Base-by-base conservation (phyloP, 2,888 invertebrate genomes). In the Timandra comae region DNA sequence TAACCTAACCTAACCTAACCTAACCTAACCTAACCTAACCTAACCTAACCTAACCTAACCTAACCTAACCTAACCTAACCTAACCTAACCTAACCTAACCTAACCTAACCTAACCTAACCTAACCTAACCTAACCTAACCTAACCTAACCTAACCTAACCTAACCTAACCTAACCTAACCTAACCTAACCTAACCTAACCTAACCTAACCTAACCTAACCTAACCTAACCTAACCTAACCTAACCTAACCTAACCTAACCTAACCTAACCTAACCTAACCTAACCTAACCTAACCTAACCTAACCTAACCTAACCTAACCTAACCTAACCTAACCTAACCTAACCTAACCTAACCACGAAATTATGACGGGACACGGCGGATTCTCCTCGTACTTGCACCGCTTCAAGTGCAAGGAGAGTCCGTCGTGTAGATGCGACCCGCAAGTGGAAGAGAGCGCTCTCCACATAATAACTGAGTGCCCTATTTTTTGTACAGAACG, bases 331-430 rank as follows among this genome's bases (percentile, higher is more conserved):
- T 35, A 35, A 30, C 35, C 35, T 30, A 30, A 27, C 35, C 33
- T 33, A 33, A 29, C 33, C 33, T 33, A 33, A 29, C 33, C 33
- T 35, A 35, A 16, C 16, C 16, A 4, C 16, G 3, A 41, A 41
- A 37, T 37, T 41, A 41, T 35, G 37, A 41, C 37, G 37, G 37
- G 38, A 38, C 38, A 36, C 37, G 34, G 37, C 37, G n/a, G n/a
- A n/a, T n/a, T n/a, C n/a, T n/a, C n/a, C n/a, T n/a, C n/a, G n/a
- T n/a, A n/a, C n/a, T n/a, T n/a, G n/a, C n/a, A n/a, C n/a, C n/a
- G n/a, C n/a, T n/a, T n/a, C n/a, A n/a, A n/a, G n/a, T n/a, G n/a
- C n/a, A n/a, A n/a, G n/a, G n/a, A n/a, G n/a, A n/a, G n/a, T n/a
- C n/a, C n/a, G n/a, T n/a, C n/a, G n/a, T n/a, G n/a, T n/a, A n/a